Evolutionary conservation across 2,888 invertebrate genomes (phyloP).

Genomic region (Lamellibrachia satsuma): DNA sequence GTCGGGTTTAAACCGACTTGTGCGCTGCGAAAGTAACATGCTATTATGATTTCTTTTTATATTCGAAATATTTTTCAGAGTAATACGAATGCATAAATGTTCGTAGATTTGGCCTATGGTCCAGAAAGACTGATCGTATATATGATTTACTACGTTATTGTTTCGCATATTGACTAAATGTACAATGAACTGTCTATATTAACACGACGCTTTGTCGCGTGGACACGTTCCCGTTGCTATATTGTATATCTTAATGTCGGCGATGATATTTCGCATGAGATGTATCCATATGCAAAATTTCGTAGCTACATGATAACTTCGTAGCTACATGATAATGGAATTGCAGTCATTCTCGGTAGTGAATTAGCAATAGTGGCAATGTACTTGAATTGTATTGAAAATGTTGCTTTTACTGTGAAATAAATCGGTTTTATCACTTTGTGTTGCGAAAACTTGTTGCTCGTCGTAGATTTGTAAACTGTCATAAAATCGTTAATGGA

Average conservation of each 20-base stretch:
- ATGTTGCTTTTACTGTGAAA: neutral
- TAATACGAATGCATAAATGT: neutral
- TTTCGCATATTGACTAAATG: neutral
- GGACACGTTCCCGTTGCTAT: neutral
- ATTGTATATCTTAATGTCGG: neutral
- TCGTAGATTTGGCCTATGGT: neutral
- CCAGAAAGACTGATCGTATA: neutral
- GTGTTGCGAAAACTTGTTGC: neutral
- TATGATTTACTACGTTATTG: neutral
- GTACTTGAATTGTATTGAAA: neutral
- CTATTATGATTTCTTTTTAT: neutral
- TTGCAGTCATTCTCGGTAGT: neutral
- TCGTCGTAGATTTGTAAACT: neutral
- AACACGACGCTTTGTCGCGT: neutral
- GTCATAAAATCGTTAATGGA: neutral
- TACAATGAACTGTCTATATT: too few relatives aligned
- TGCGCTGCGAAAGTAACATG: neutral
- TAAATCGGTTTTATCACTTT: slow-evolving; percentile 4
- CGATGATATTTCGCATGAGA: neutral
- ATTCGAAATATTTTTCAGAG: neutral
- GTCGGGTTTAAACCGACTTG: neutral
- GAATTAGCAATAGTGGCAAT: neutral
- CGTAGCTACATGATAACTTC: neutral
- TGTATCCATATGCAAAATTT: too few relatives aligned
- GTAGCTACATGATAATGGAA: neutral